These are phyloP conservation scores for Hapalemur alaotrensis DNA, from an alignment of 2,797 vertebrate species.

Conservation along the genomic window DNA sequence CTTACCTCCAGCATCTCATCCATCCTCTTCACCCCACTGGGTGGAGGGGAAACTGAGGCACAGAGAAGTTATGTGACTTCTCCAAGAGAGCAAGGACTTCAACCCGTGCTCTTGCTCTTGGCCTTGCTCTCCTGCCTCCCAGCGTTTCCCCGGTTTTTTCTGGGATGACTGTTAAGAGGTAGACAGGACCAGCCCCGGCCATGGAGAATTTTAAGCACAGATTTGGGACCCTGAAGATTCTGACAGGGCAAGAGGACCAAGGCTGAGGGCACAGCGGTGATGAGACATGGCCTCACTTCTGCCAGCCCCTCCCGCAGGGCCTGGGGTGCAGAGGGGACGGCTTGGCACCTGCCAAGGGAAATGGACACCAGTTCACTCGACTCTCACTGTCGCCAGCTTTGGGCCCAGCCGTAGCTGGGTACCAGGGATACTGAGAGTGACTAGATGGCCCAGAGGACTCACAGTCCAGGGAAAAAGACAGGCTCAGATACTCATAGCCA, in stretches of 20 bases:
- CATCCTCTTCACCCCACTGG: background rate
- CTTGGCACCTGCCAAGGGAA: background rate
- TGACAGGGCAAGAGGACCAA: background rate
- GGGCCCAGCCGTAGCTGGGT: background rate
- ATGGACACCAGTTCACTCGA: background rate
- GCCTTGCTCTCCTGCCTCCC: background rate
- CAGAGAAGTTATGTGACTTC: background rate
- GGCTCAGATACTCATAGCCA: background rate
- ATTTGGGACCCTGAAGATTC: background rate
- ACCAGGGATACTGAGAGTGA: background rate
- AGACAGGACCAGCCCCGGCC: background rate
- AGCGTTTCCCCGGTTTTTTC: background rate
- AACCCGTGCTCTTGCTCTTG: background rate
- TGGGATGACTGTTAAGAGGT: background rate
- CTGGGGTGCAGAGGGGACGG: background rate
- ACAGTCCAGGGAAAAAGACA: background rate
- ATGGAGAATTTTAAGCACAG: background rate
- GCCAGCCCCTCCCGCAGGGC: background rate
- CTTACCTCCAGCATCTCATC: accelerated
- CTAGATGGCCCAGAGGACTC: background rate
- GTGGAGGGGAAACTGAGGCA: slow-evolving; percentile 38
- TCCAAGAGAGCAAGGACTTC: background rate
- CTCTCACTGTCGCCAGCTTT: background rate
- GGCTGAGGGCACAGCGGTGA: background rate
- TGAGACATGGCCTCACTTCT: background rate